These are phyloP conservation scores for Mastomys coucha DNA, from an alignment of 2,113 vertebrate genomes.

Conservation along the genomic window DNA sequence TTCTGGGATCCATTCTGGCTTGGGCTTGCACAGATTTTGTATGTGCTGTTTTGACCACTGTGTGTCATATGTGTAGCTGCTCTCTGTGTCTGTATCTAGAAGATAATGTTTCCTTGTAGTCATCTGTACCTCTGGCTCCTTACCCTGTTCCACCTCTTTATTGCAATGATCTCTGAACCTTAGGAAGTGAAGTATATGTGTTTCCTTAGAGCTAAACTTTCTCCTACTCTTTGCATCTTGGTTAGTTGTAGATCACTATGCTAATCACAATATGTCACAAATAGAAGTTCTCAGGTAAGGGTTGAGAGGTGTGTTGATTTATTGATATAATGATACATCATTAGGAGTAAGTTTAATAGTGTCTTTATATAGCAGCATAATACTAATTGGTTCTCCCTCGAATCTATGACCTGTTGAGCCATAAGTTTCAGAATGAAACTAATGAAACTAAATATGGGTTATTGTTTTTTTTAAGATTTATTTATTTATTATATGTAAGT, in stretches of 20 bases:
- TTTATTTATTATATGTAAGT: too few species aligned
- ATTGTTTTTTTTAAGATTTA: too few species aligned
- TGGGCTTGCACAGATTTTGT: background rate
- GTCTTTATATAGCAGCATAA: background rate
- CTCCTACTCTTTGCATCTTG: background rate
- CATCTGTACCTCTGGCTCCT: background rate
- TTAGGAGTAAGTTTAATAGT: background rate
- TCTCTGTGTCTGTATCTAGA: background rate
- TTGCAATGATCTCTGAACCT: background rate
- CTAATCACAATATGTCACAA: background rate
- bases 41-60: background rate
- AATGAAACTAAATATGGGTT: too few species aligned
- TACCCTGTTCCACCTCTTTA: background rate
- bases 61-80: background rate
- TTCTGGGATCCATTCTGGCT: background rate
- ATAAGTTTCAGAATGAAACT: too few species aligned
- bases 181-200: background rate
- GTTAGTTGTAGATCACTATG: background rate
- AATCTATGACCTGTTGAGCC: background rate
- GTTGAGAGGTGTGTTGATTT: background rate
- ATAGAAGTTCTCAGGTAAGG: background rate
- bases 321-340: background rate
- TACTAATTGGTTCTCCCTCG: background rate
- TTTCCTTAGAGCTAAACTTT: background rate
- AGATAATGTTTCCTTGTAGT: background rate